Percentiles rank a stretch among this genome's conserved stretches.
Evolutionary conservation across 1,140 invertebrate species (phyloP).

Genomic region (Spodoptera litura): DNA sequence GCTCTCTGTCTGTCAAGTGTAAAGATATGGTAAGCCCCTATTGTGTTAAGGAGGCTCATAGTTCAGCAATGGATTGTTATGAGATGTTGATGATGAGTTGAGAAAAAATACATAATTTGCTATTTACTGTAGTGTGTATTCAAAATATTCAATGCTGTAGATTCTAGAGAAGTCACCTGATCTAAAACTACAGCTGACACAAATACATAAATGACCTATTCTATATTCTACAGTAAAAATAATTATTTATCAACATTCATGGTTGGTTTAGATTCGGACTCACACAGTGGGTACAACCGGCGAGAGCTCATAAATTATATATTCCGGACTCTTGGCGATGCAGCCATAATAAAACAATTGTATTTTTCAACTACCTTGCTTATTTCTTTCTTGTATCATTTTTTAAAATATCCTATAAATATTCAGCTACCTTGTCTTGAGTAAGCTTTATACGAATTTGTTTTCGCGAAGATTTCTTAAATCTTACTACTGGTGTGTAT

Average conservation of each 20-base stretch:
- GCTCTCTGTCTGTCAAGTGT: too few species aligned
- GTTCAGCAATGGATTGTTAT: too few species aligned
- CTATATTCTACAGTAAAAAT: slow-evolving; percentile 5
- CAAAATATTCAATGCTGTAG: too few species aligned
- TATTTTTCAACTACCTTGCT: slow-evolving; percentile 6
- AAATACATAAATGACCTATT: background rate
- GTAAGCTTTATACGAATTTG: background rate
- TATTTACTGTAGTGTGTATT: too few species aligned
- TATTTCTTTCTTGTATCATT: slow-evolving; percentile 13
- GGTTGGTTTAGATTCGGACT: background rate
- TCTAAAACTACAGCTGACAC: background rate
- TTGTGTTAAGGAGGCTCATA: too few species aligned
- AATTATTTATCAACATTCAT: slow-evolving; percentile 31
- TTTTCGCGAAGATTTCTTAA: too few species aligned
- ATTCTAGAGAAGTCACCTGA: too few species aligned
- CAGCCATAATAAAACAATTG: slow-evolving; percentile 27
- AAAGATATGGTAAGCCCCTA: too few species aligned
- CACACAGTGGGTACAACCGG: background rate
- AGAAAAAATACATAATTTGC: too few species aligned
- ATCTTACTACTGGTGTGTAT: too few species aligned
- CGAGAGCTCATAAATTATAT: slow-evolving; percentile 40
- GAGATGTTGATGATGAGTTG: too few species aligned
- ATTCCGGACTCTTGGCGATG: slow-evolving; percentile 36
- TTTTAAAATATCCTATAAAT: background rate
- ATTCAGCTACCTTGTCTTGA: slow-evolving; percentile 3